A percentile compares a stretch with the other conserved stretches of the same genome.
phyloP scores from a whole-genome alignment of 2,113 vertebrate species.

The Mus spicilegus region DNA sequence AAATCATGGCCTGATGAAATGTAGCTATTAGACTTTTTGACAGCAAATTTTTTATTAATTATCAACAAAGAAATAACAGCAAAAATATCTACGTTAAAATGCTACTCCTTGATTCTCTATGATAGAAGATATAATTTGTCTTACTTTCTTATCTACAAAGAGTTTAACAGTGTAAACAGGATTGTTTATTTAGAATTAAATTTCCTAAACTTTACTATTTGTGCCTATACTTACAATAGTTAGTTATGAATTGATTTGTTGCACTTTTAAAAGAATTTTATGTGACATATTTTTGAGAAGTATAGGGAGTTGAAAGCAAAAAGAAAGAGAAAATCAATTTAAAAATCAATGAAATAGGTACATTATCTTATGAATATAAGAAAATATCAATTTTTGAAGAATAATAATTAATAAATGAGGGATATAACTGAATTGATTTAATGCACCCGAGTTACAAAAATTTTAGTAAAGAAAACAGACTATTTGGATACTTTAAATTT shows the following conservation, averaged over 20 bases:
- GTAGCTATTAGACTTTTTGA: not conserved
- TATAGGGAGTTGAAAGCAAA: not conserved
- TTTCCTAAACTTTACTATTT: not conserved
- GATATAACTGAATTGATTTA: not conserved
- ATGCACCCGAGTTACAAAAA: not conserved
- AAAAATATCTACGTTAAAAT: not conserved
- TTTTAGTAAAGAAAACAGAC: not conserved
- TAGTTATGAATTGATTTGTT: not conserved
- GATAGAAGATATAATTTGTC: not conserved
- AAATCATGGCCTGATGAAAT: not conserved
- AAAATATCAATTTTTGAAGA: not conserved
- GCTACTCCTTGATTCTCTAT: not conserved
- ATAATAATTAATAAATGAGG: not conserved
- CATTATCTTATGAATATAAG: fast-evolving
- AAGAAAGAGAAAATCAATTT: not conserved
- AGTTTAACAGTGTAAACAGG: not conserved
- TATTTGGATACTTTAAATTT: not conserved
- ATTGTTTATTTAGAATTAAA: not conserved
- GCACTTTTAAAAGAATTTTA: not conserved
- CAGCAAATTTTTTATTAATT: not conserved
- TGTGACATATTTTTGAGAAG: not conserved
- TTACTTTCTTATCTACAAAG: not conserved
- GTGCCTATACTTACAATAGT: not conserved
- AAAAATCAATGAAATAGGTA: not conserved
- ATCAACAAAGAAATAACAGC: not conserved